These are phyloP conservation scores for Nymphalis c-album DNA, from an alignment of 2,888 invertebrate genomes.

Conservation along the genomic window DNA sequence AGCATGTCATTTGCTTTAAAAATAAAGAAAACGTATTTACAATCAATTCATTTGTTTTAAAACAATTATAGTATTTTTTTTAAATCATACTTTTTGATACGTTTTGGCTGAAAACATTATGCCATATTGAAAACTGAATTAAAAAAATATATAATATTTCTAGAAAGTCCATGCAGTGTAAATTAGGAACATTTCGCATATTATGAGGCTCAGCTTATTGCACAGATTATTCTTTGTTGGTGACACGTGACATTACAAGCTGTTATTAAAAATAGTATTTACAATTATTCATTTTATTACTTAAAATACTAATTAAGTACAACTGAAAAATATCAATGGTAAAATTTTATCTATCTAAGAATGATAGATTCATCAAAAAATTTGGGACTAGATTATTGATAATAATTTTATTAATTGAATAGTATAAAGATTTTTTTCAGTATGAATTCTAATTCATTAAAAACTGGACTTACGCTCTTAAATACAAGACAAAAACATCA, in stretches of 20 bases:
- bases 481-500: not conserved
- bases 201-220: not conserved
- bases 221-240: not conserved
- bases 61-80: no score
- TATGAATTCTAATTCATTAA: not conserved
- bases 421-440: not conserved
- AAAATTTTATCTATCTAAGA: not conserved
- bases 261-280: constrained; percentile 14
- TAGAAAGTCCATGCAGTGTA: no score
- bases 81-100: no score
- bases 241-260: constrained; percentile 4
- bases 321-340: constrained; percentile 19
- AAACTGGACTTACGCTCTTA: not conserved
- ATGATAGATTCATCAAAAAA: constrained; percentile 9
- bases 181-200: not conserved
- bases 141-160: no score
- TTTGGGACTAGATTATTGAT: constrained; percentile 26
- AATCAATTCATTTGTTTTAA: not conserved
- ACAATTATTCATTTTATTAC: constrained; percentile 13
- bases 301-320: constrained; percentile 37
- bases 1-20: constrained; percentile 12
- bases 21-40: not conserved
- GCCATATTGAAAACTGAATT: no score
- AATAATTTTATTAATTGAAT: constrained; percentile 1
- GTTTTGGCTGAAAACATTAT: no score